Base-by-base conservation (phyloP, 1,140 invertebrate species). In the Bombus huntii region DNA sequence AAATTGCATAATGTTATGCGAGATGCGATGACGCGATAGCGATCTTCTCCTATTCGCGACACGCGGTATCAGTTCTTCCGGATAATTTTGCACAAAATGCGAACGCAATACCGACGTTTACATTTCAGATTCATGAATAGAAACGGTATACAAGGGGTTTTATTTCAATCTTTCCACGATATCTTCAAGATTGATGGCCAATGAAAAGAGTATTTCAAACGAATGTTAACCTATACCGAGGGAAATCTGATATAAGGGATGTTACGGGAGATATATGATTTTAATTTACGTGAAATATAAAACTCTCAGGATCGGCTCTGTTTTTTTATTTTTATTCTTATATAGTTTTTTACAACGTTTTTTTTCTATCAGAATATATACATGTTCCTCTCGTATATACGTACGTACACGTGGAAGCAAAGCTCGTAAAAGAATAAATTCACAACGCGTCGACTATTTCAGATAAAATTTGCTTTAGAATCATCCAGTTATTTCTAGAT, bases 1-100 rank as follows among this genome's bases (percentile, higher is more conserved):
- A 81, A 82, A 90, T 91, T 91, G 90, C 91, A 85, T 86, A 91
- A 91, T 87, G 68, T 91, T 90, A 86, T 86, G 83, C 88, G 72
- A 90, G 79, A 85, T 79, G 22, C 65, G 68, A 39, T 53, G 77
- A 65, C 44, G 59, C 65, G 81, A 83, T 65, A 81, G 68, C 77
- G 15, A 65, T 34, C 6, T 18, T 39, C 57, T 53, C 47, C 59
- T 62, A 13, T n/a, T 47, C 47, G 18, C 57, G 25, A 37, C 15
- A 13, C 13, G 37, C 37, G 15, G 42, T 42, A 34, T 68, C 31
- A 68, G 18, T 28, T 42, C 47, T 53, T 65, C 28, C 10, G 37
- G 15, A 77, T 42, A 42, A 62, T 62, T 22, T 18, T 53, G 75
- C 75, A 18, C 10, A 65, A 77, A 62, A 39, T n/a, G 53, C 18